Conservation (phyloP, 2,888 invertebrate genomes). For the Habroteleia sp. region DNA sequence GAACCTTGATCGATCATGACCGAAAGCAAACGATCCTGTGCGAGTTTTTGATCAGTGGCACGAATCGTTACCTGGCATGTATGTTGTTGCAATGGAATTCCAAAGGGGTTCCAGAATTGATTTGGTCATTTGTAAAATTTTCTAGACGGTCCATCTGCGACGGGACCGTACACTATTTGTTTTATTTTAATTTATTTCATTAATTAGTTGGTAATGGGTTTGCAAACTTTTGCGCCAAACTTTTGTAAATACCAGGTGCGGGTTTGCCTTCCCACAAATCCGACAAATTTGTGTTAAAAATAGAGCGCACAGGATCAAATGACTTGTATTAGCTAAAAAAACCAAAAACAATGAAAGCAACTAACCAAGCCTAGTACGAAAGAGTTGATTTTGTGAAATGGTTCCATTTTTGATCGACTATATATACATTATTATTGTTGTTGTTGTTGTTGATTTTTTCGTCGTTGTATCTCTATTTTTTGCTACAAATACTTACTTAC, state of each 20-base stretch:
- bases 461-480: constrained; percentile 67
- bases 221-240: constrained; percentile 14
- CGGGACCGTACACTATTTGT: constrained; percentile 31
- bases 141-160: constrained; percentile 38
- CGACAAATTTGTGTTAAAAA: constrained; percentile 6
- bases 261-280: constrained; percentile 9
- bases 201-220: neutral
- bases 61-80: constrained; percentile 43
- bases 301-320: constrained; percentile 63
- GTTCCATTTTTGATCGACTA: constrained; percentile 37
- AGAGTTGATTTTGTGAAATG: constrained; percentile 40
- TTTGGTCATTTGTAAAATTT: constrained; percentile 3
- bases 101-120: constrained; percentile 15
- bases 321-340: constrained; percentile 4
- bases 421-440: constrained; percentile 64
- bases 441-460: constrained; percentile 68
- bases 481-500: constrained; percentile 62
- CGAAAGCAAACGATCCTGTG: constrained; percentile 50
- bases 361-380: constrained; percentile 28
- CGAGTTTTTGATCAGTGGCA: constrained; percentile 37
- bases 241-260: constrained; percentile 29
- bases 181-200: constrained; percentile 6
- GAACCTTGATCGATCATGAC: constrained; percentile 14
- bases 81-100: constrained; percentile 15
- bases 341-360: constrained; percentile 10